Percentiles rank a stretch among this genome's conserved stretches.
These are phyloP conservation scores for Brachionus plicatilis DNA, from an alignment of 1,140 invertebrate species.

Conservation along the genomic window DNA sequence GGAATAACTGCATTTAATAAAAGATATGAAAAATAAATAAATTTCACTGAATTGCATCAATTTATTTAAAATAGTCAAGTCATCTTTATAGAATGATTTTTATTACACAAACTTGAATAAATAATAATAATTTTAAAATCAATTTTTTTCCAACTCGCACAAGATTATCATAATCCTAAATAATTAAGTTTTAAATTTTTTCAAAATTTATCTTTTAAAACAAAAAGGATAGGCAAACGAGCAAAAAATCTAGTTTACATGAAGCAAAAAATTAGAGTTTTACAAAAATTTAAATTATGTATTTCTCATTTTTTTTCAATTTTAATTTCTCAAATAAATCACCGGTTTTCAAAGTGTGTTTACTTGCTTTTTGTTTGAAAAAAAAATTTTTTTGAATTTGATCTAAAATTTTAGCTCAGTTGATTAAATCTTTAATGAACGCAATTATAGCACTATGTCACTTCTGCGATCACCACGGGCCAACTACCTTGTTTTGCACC, in stretches of 20 bases:
- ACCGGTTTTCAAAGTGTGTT: not conserved
- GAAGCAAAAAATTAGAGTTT: not conserved
- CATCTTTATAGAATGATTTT: not conserved
- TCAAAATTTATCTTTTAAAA: too few species aligned
- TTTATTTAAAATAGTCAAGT: not conserved
- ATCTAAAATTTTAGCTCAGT: not conserved
- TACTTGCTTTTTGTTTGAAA: not conserved
- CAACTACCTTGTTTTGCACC: conserved; percentile 19
- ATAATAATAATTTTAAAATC: too few species aligned
- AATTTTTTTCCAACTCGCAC: too few species aligned
- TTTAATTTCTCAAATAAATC: not conserved
- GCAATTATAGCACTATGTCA: conserved; percentile 39
- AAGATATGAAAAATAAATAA: not conserved
- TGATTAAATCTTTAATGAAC: conserved; percentile 26
- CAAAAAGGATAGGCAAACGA: not conserved
- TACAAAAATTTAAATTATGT: not conserved
- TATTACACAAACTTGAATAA: too few species aligned
- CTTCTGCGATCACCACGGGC: conserved; percentile 39
- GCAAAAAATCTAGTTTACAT: not conserved
- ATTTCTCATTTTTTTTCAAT: not conserved
- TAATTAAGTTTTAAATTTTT: too few species aligned
- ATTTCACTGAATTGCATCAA: not conserved
- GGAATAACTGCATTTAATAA: not conserved
- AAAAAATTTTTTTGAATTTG: not conserved
- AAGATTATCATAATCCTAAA: too few species aligned